These are phyloP conservation scores for Drosophila prosaltans DNA, from an alignment of 1,140 invertebrate species.

Conservation along the genomic window DNA sequence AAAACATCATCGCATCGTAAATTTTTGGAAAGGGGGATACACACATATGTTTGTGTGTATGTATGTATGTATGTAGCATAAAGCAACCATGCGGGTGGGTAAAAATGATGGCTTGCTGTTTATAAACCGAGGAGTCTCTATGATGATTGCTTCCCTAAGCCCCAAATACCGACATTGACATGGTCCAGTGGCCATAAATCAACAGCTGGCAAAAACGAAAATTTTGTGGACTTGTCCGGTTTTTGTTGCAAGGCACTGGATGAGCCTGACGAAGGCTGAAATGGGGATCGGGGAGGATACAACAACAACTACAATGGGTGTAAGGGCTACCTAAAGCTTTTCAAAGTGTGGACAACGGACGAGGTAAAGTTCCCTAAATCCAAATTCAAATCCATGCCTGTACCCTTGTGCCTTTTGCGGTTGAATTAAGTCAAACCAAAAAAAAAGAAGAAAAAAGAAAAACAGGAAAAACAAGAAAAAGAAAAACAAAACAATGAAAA, in stretches of 20 bases:
- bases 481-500: neutral
- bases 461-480: neutral
- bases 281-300: neutral
- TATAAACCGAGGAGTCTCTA: constrained; percentile 23
- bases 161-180: constrained; percentile 45
- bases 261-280: neutral
- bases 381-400: constrained; percentile 31
- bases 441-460: constrained; percentile 40
- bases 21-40: neutral
- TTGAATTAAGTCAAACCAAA: constrained; percentile 73
- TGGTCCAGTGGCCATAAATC: constrained; percentile 68
- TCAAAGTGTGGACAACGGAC: too few relatives aligned
- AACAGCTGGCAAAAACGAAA: constrained; percentile 56
- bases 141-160: constrained; percentile 59
- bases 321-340: too few relatives aligned
- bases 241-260: neutral
- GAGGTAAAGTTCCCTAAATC: constrained; percentile 19
- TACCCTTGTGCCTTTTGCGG: constrained; percentile 65
- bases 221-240: constrained; percentile 15
- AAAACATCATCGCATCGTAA: neutral
- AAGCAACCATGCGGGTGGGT: too few relatives aligned
- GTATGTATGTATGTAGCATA: too few relatives aligned
- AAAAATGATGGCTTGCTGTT: constrained; percentile 6
- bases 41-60: too few relatives aligned
- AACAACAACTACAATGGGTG: neutral